Conservation (phyloP, 2,113 vertebrate species). For the Nansenia antarctica region DNA sequence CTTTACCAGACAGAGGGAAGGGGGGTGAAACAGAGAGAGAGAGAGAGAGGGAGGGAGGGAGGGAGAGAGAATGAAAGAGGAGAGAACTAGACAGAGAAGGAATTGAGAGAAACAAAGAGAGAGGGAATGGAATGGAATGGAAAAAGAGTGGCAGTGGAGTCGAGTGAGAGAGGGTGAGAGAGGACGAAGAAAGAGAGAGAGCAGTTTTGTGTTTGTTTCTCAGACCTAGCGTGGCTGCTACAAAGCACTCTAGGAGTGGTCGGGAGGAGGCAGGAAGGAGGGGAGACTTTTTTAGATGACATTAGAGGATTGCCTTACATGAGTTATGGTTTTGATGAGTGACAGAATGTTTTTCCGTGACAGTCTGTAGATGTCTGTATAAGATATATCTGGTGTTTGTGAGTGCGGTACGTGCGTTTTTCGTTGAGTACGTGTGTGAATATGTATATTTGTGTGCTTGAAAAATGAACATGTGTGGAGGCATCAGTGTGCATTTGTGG, state of each 20-base stretch:
- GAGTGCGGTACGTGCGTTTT: slow-evolving; percentile 39
- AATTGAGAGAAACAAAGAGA: slow-evolving; percentile 52
- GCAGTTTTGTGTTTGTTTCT: slow-evolving; percentile 43
- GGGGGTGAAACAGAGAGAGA: slow-evolving; percentile 2
- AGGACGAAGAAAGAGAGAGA: slow-evolving; percentile 2
- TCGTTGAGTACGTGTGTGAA: slow-evolving; percentile 8
- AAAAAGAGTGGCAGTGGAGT: slow-evolving; percentile 48
- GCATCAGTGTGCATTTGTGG: slow-evolving; percentile 27
- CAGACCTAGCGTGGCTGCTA: slow-evolving; percentile 51
- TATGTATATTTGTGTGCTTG: slow-evolving; percentile 31
- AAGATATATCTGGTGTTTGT: slow-evolving; percentile 41
- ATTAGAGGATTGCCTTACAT: slow-evolving; percentile 63
- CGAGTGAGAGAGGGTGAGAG: slow-evolving; percentile 28
- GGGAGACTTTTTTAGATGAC: slow-evolving; percentile 65
- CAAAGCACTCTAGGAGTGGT: slow-evolving; percentile 56
- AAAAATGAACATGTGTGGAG: slow-evolving; percentile 23
- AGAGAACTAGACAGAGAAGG: slow-evolving; percentile 45
- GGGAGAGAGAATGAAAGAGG: slow-evolving; percentile 23
- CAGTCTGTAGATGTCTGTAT: slow-evolving; percentile 49
- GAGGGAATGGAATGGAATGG: slow-evolving; percentile 53
- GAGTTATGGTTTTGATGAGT: slow-evolving; percentile 65
- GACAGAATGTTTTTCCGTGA: slow-evolving; percentile 65
- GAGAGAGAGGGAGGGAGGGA: slow-evolving; percentile 19
- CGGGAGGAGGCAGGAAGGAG: slow-evolving; percentile 30
- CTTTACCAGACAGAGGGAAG: slow-evolving; percentile 81